Evolutionary conservation across 2,113 vertebrate genomes (phyloP), one percentile per base, ranked within the genome.

Genomic region (Crocuta crocuta): DNA sequence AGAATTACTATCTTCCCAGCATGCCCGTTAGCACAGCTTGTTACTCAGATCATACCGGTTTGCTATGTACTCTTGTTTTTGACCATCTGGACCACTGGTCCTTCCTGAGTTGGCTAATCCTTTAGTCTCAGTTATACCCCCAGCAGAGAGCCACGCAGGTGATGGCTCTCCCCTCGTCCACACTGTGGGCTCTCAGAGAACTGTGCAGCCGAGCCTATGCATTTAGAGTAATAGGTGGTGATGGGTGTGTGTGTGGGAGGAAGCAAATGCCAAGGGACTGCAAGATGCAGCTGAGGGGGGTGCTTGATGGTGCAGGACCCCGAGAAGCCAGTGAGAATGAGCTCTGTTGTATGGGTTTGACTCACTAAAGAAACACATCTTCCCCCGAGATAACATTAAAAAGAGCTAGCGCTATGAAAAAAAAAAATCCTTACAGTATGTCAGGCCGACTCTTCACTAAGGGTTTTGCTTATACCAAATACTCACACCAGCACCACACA

Each of bases 301-400:
- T 8, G 35, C 28, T 1, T 21, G 35, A 63, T 61, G 74, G 89
- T 4, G 4, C 50, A 76, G 65, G 81, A 89, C 33, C 58, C 68
- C 0, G 21, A 79, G 61, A 91, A 91, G 45, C 68, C 76, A 78
- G 74, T 33, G 84, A 78, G 45, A 89, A 85, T n/a, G 63, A 95
- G 31, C 45, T 94, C 70, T 66, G 63, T 16, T 61, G 19, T 85
- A 53, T 3, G 65, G 48, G 63, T 70, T 82, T 95, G 70, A 89
- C 33, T 88, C 83, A 45, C 74, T 88, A 61, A 28, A 92, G 53
- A 80, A 85, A 89, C 17, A 39, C 5, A 6, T 78, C 48, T 55
- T 91, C 55, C 79, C 83, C 45, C 66, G 23, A 79, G 35, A 88
- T 58, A 92, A 82, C 92, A 82, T 68, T 26, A 84, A 94, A 84